phyloP scores from a whole-genome alignment of 2,888 invertebrate genomes.

The Tupiocoris notatus region DNA sequence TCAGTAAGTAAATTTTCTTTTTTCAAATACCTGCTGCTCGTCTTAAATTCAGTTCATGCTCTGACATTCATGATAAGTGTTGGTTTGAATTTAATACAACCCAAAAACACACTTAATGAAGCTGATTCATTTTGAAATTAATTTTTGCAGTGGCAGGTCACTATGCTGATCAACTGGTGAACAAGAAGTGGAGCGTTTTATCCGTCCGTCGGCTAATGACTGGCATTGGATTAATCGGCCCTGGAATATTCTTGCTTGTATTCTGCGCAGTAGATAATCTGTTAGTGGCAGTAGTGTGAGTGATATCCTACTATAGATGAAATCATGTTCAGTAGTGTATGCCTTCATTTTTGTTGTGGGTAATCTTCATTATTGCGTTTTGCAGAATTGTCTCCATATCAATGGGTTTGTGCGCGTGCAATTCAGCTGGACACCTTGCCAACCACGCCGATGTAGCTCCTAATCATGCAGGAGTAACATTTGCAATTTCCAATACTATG shows the following conservation, averaged over 20 bases:
- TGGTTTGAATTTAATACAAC: conserved; percentile 12
- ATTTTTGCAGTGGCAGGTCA: conserved; percentile 63
- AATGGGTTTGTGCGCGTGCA: conserved; percentile 72
- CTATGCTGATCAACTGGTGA: conserved; percentile 66
- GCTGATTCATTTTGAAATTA: too few species aligned
- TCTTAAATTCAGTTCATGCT: too few species aligned
- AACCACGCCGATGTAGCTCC: conserved; percentile 77
- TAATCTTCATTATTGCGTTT: conserved; percentile 2
- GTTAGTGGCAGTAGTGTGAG: conserved; percentile 66
- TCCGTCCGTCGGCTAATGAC: conserved; percentile 72
- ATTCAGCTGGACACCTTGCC: conserved; percentile 72
- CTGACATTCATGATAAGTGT: background rate
- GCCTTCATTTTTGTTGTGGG: background rate
- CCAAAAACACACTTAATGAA: too few species aligned
- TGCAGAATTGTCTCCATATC: conserved; percentile 68
- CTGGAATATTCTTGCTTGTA: conserved; percentile 67
- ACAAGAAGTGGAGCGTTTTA: conserved; percentile 64
- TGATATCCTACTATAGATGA: conserved; percentile 44
- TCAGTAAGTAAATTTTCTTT: conserved; percentile 57
- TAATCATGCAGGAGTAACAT: conserved; percentile 73
- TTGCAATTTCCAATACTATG: conserved; percentile 73
- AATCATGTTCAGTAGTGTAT: too few species aligned
- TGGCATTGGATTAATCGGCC: conserved; percentile 67
- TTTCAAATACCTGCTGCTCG: background rate
- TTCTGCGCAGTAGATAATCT: conserved; percentile 70